Base-by-base conservation (phyloP, 2,797 vertebrate genomes). In the Allobates femoralis region DNA sequence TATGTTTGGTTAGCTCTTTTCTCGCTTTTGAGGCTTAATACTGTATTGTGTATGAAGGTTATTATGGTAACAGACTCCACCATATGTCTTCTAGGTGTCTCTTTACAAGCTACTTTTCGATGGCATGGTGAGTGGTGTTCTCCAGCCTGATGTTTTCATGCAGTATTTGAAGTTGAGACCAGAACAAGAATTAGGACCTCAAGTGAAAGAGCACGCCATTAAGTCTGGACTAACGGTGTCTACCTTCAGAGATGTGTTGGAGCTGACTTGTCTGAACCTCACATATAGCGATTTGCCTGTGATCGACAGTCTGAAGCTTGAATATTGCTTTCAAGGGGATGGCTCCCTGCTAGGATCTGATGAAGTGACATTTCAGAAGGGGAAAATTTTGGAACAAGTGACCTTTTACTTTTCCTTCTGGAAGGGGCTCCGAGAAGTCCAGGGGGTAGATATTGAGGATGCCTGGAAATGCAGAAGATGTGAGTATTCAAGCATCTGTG, bases 31-130 rank as follows among this genome's bases (percentile, higher is more conserved):
- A 41, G 67, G 8, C 14, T 23, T 23, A 23, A n/a, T 58, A 58
- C 16, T 6, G 5, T 23, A 37, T 58, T 56, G 2, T 58, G 34
- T 37, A 69, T 37, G 18, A 28, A 1, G 12, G 2, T 37, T 10
- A 3, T 11, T 28, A 2, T 10, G 12, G 58, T 69, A 14, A 37
- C 32, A 10, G 3, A 32, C 62, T 15, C 66, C 19, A 6, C 23
- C 5, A 10, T 81, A 1, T 79, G 26, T 73, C 34, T 71, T 79
- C 60, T 88, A 94, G 93, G 94, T 94, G 41, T 91, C 89, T 50
- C 74, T 96, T 12, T 95, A 96, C 81, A 96, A 95, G 89, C 91
- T 91, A 21, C 89, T 96, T 28, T 95, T 95, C 89, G 95, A 96
- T 86, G 90, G 89, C 26, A 91, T 96, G 94, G 91, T 95, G 21